A percentile compares a stretch with the other conserved stretches of the same genome.
phyloP scores from a whole-genome alignment of 2,113 vertebrate species.

The Azemiops feae region DNA sequence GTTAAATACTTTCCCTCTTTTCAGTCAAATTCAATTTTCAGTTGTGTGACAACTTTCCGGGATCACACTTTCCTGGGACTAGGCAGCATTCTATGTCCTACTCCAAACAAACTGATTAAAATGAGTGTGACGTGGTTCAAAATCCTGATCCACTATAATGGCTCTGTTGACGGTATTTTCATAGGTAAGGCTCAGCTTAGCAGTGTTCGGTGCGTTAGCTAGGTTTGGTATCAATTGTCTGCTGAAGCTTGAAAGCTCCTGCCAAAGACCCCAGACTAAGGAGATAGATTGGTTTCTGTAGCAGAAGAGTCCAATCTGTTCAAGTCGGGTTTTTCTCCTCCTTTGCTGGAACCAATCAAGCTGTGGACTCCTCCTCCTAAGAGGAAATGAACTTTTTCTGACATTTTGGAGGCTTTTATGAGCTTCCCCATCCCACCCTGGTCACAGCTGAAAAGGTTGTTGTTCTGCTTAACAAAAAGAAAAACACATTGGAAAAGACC shows the following conservation, averaged over 20 bases:
- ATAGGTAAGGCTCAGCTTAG: not conserved
- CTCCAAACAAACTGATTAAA: not conserved
- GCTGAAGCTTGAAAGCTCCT: not conserved
- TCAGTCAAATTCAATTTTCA: not conserved
- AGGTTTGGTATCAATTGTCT: not conserved
- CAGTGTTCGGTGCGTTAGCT: not conserved
- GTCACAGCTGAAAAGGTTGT: conserved; percentile 6
- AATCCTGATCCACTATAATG: not conserved
- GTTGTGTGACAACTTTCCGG: not conserved
- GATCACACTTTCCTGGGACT: not conserved
- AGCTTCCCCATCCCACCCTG: not conserved
- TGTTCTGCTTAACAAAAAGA: not conserved
- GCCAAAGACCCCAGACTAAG: not conserved
- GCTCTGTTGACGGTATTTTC: not conserved
- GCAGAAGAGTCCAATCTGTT: conserved; percentile 6
- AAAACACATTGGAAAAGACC: not conserved
- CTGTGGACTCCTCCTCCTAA: not conserved
- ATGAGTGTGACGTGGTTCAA: not conserved
- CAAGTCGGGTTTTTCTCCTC: not conserved
- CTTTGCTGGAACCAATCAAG: conserved; percentile 5
- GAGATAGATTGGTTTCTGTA: not conserved
- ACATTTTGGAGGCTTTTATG: conserved; percentile 16
- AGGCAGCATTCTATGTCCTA: not conserved
- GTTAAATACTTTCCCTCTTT: not conserved
- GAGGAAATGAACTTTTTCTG: conserved; percentile 10